These are phyloP conservation scores for Nephotettix cincticeps DNA, from an alignment of 1,140 invertebrate genomes.

Conservation along the genomic window DNA sequence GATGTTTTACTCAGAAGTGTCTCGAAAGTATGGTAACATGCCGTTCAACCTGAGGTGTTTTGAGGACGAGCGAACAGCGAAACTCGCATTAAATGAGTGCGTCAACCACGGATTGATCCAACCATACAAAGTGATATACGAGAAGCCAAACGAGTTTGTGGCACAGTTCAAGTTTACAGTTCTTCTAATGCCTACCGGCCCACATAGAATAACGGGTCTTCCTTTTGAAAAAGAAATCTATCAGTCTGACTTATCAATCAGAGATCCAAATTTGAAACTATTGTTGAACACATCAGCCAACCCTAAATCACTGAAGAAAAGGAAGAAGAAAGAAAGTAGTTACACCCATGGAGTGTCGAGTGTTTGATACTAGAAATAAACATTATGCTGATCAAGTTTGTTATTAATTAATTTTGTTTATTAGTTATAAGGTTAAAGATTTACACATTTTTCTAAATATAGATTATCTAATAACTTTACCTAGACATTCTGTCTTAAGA, in stretches of 20 bases:
- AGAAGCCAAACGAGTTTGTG: slow-evolving; percentile 74
- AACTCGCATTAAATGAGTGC: slow-evolving; percentile 97
- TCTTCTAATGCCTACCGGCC: slow-evolving; percentile 92
- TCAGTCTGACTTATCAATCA: slow-evolving; percentile 79
- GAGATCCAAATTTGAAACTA: slow-evolving; percentile 82
- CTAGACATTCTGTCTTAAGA: too few species aligned
- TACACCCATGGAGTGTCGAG: too few species aligned
- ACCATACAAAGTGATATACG: slow-evolving; percentile 79
- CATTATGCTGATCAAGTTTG: too few species aligned
- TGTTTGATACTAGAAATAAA: too few species aligned
- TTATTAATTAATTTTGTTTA: too few species aligned
- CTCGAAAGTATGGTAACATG: slow-evolving; percentile 94
- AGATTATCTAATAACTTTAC: too few species aligned
- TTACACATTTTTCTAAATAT: too few species aligned
- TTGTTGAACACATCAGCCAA: slow-evolving; percentile 68
- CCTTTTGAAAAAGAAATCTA: slow-evolving; percentile 81
- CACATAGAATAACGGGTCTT: slow-evolving; percentile 93
- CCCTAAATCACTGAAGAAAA: slow-evolving; percentile 82
- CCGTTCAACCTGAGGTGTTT: slow-evolving; percentile 87
- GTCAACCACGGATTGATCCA: slow-evolving; percentile 97
- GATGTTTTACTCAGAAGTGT: slow-evolving; percentile 90
- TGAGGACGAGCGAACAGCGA: slow-evolving; percentile 96
- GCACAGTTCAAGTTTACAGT: slow-evolving; percentile 99
- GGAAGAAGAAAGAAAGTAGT: slow-evolving; percentile 87
- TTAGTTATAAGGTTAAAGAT: too few species aligned